Evolutionary conservation across 2,113 vertebrate species (phyloP), one percentile per base, ranked within the genome.

Genomic region (Lucifuga dentata): DNA sequence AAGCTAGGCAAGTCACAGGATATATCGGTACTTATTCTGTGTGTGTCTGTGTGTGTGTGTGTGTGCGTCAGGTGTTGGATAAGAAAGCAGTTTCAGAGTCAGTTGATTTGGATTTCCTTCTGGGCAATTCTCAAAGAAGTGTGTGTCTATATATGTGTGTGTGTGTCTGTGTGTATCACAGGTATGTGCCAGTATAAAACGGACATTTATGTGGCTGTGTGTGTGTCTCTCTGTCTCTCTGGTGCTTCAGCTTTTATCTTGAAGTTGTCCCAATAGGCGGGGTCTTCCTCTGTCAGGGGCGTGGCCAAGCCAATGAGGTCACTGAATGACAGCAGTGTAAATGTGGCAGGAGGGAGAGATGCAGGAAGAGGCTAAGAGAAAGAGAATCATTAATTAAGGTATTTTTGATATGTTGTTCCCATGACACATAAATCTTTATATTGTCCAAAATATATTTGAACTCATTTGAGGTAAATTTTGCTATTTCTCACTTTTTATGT

Each of bases 201-300:
- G 50, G 76, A 44, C 2, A 4, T 68, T 71, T 50, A 56, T 53
- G 15, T 33, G 59, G 48, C 66, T 13, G 43, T 17, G 26, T 39
- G 68, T 60, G 82, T 44, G 46, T 91, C 78, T 35, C 78, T 94
- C 84, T 94, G 95, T 69, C 91, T 93, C 80, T 85, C 60, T 8
- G 93, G 94, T 16, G 89, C 86, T 59, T 97, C 94, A 41, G 90
- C 91, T 88, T 96, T 98, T 46, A 75, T 94, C 80, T 90, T 91
- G 86, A 97, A 98, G 70, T 85, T 92, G 70, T 96, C 94, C 97
- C 97, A 99, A 83, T 92, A 94, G 8, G 91, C 76, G 59, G 93
- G 84, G 84, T 99, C 96, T 81, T 98, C 96, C 3, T 95, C 91
- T 29, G 92, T 9, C 8, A 98, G 87, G 52, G 96, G 95, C 41